These are phyloP conservation scores for Hemitrygon akajei DNA, from an alignment of 2,797 vertebrate species.

Conservation along the genomic window DNA sequence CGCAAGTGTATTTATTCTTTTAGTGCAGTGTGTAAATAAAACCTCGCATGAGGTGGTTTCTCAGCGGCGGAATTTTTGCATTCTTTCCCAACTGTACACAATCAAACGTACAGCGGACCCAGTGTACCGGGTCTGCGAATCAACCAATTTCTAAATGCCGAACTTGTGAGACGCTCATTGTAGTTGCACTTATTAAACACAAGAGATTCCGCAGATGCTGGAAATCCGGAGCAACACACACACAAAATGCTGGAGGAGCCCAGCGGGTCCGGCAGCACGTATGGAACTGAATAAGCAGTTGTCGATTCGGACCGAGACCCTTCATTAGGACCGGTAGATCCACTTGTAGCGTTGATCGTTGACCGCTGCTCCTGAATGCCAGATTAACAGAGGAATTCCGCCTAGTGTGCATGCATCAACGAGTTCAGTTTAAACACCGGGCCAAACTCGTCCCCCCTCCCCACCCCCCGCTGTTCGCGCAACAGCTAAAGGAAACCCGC, in stretches of 20 bases:
- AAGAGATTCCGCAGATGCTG: no score
- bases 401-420: neutral
- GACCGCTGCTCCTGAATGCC: neutral
- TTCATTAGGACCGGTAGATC: no score
- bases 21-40: neutral
- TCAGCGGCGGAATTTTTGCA: neutral
- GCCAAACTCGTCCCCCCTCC: neutral
- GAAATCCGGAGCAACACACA: no score
- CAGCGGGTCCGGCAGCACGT: no score
- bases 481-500: no score
- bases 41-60: neutral
- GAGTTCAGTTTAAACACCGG: constrained; percentile 19
- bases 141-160: neutral
- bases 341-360: neutral
- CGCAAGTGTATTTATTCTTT: neutral
- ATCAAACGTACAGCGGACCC: neutral
- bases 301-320: no score
- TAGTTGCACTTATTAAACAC: neutral
- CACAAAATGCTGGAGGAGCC: no score
- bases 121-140: neutral
- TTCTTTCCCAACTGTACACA: neutral
- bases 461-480: no score
- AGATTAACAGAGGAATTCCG: neutral
- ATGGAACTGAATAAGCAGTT: no score
- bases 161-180: neutral